Evolutionary conservation across 2,797 vertebrate genomes (phyloP).

Genomic region (Alouatta caraya): DNA sequence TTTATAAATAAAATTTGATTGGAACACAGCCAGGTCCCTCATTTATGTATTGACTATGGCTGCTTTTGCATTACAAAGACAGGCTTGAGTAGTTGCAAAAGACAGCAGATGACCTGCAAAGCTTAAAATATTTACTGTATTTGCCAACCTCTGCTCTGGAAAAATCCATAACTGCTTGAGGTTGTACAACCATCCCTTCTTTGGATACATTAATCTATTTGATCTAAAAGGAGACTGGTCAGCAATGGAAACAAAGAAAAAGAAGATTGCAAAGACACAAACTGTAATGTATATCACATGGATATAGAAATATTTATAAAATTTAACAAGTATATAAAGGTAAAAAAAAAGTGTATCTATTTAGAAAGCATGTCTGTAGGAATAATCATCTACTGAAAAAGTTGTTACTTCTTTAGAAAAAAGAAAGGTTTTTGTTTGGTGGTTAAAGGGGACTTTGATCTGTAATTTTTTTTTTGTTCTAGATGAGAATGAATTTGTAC

Average conservation of each 20-base stretch:
- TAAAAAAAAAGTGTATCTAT: neutral
- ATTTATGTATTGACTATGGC: neutral
- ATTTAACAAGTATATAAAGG: neutral
- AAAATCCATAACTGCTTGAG: neutral
- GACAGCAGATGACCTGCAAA: neutral
- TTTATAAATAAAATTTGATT: neutral
- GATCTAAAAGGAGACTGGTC: neutral
- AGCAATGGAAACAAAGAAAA: neutral
- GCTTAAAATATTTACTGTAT: neutral
- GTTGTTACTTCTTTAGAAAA: neutral
- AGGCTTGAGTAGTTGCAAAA: neutral
- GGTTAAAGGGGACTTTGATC: neutral
- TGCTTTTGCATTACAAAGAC: neutral
- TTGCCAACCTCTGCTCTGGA: neutral
- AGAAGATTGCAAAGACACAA: neutral
- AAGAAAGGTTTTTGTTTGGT: neutral
- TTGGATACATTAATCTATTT: neutral
- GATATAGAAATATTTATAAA: neutral
- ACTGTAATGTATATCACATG: neutral
- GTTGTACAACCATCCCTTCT: neutral
- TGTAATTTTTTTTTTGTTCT: neutral
- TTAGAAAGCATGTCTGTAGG: neutral
- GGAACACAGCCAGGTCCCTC: neutral
- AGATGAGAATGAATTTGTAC: neutral
- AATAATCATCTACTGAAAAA: neutral